phyloP scores from a whole-genome alignment of 2,113 vertebrate genomes.

The Dasyprocta punctata region DNA sequence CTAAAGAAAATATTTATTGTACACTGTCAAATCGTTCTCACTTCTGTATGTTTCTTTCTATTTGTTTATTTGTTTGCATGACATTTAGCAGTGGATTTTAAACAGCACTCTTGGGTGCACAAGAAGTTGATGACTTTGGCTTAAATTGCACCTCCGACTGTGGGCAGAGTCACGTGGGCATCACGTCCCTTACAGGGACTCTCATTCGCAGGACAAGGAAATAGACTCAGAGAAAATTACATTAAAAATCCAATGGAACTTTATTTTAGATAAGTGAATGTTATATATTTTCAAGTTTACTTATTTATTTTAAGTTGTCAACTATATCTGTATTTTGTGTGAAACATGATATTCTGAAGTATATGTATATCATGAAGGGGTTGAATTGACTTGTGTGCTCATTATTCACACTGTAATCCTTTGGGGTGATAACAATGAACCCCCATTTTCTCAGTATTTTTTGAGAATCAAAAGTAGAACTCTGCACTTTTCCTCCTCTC shows the following conservation, averaged over 20 bases:
- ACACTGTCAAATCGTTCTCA: background rate
- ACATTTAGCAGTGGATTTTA: background rate
- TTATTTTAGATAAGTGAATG: background rate
- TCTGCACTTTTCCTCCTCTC: background rate
- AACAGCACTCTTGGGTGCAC: background rate
- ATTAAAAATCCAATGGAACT: background rate
- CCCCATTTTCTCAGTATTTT: background rate
- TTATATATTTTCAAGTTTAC: background rate
- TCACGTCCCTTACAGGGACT: background rate
- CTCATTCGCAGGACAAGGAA: background rate
- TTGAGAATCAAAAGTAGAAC: background rate
- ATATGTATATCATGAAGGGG: background rate
- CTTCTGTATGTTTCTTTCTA: background rate
- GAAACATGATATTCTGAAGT: background rate
- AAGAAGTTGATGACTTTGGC: no score
- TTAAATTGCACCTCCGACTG: no score
- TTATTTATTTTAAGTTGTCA: background rate
- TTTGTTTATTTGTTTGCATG: no score
- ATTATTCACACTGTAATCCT: background rate
- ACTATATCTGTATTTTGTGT: background rate
- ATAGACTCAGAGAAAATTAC: background rate
- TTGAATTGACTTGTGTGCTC: background rate
- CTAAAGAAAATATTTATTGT: background rate
- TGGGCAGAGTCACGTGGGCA: fast-evolving
- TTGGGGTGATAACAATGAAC: background rate